phyloP scores from a whole-genome alignment of 2,113 vertebrate species.

The Calonectris borealis region DNA sequence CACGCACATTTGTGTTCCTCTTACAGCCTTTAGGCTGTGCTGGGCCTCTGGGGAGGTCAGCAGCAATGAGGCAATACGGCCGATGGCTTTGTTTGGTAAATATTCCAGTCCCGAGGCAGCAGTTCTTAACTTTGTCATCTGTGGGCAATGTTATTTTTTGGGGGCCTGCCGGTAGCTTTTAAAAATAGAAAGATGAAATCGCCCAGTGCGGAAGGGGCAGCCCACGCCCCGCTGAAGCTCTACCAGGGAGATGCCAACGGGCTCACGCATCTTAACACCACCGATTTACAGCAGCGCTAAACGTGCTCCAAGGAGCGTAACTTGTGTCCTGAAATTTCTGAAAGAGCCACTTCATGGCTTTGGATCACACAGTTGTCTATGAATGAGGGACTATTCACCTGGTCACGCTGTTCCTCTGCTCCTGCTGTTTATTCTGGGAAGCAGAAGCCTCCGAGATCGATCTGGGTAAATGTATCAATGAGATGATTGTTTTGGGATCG shows the following conservation, averaged over 20 bases:
- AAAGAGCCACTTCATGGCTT: neutral
- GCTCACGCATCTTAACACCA: rapidly evolving
- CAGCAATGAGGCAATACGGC: neutral
- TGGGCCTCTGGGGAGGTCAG: neutral
- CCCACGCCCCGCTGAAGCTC: neutral
- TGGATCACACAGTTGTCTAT: neutral
- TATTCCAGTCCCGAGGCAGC: neutral
- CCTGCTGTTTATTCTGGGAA: neutral
- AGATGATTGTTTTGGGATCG: neutral
- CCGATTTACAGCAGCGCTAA: neutral
- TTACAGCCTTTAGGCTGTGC: neutral
- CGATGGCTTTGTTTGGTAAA: neutral
- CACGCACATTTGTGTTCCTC: neutral
- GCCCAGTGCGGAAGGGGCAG: neutral
- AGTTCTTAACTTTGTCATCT: neutral
- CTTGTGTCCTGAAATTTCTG: neutral
- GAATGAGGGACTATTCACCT: neutral
- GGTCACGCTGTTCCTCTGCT: neutral
- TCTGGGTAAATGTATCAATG: neutral
- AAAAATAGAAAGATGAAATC: neutral
- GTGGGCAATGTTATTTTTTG: neutral
- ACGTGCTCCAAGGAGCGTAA: neutral
- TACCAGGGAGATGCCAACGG: neutral
- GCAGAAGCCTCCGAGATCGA: neutral
- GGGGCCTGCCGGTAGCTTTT: neutral